These are phyloP conservation scores for Thaleichthys pacificus DNA, from an alignment of 2,797 vertebrate genomes.

Conservation along the genomic window DNA sequence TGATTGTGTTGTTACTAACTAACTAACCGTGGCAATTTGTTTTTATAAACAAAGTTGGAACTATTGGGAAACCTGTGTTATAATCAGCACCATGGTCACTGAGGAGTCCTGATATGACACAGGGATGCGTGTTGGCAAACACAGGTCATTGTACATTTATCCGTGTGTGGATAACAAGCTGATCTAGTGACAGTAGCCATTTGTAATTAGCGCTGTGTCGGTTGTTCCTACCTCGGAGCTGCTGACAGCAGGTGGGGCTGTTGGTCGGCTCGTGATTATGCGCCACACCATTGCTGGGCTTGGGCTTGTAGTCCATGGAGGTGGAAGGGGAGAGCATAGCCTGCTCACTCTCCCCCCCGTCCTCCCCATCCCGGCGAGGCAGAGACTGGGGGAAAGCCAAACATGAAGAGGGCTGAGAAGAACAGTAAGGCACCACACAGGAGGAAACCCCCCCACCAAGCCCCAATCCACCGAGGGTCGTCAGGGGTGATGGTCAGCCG, in stretches of 20 bases:
- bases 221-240: constrained; percentile 83
- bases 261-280: constrained; percentile 75
- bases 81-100: no score
- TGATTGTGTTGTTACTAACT: no score
- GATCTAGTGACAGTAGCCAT: not conserved
- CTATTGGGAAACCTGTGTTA: no score
- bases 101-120: no score
- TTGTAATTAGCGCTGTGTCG: not conserved
- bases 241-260: constrained; percentile 89
- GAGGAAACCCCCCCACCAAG: constrained; percentile 98
- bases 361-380: constrained; percentile 69
- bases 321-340: constrained; percentile 85
- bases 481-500: constrained; percentile 90
- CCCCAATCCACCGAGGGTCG: constrained; percentile 97
- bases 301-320: constrained; percentile 78
- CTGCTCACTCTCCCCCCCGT: constrained; percentile 83
- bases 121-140: no score
- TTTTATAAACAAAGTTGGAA: no score
- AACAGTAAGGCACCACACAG: constrained; percentile 98
- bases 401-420: constrained; percentile 94
- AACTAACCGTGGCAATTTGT: no score
- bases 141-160: no score
- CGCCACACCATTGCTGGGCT: constrained; percentile 87
- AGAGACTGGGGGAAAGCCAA: constrained; percentile 97
- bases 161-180: not conserved